Evolutionary conservation across 2,888 invertebrate species (phyloP).

Genomic region (Drosophila suboccidentalis): DNA sequence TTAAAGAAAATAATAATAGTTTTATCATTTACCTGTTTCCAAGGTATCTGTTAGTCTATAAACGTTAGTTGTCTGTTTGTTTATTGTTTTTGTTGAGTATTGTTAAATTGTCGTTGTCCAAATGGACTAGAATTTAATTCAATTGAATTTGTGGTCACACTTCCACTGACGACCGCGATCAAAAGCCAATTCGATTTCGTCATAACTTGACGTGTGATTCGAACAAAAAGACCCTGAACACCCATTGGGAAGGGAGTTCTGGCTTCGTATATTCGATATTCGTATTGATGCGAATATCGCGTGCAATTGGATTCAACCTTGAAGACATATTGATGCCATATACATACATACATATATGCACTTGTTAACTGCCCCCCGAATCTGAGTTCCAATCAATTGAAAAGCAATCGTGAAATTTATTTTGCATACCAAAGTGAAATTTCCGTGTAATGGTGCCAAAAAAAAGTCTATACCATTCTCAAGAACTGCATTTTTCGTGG

Average conservation of each 20-base stretch:
- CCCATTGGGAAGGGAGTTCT: slow-evolving; percentile 30
- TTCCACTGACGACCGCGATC: slow-evolving; percentile 39
- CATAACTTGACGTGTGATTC: slow-evolving; percentile 50
- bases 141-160: slow-evolving; percentile 74
- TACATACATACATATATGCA: slow-evolving; percentile 9
- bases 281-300: slow-evolving; percentile 62
- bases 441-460: slow-evolving; percentile 46
- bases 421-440: slow-evolving; percentile 47
- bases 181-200: slow-evolving; percentile 64
- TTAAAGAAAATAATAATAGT: no score
- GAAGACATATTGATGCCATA: slow-evolving; percentile 48
- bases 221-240: slow-evolving; percentile 37
- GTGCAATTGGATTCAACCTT: slow-evolving; percentile 66
- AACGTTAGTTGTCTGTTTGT: not conserved
- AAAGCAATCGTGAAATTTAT: slow-evolving; percentile 37
- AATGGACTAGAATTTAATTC: slow-evolving; percentile 67
- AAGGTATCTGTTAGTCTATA: slow-evolving; percentile 9
- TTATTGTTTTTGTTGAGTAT: slow-evolving; percentile 47
- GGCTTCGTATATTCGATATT: slow-evolving; percentile 5
- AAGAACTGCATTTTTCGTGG: slow-evolving; percentile 40
- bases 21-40: no score
- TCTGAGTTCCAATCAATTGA: slow-evolving; percentile 31
- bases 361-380: slow-evolving; percentile 6
- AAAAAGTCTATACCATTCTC: slow-evolving; percentile 3
- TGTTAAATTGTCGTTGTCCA: slow-evolving; percentile 50